Conservation (phyloP, 2,888 invertebrate species). For the Heteromyza rotundicornis region DNA sequence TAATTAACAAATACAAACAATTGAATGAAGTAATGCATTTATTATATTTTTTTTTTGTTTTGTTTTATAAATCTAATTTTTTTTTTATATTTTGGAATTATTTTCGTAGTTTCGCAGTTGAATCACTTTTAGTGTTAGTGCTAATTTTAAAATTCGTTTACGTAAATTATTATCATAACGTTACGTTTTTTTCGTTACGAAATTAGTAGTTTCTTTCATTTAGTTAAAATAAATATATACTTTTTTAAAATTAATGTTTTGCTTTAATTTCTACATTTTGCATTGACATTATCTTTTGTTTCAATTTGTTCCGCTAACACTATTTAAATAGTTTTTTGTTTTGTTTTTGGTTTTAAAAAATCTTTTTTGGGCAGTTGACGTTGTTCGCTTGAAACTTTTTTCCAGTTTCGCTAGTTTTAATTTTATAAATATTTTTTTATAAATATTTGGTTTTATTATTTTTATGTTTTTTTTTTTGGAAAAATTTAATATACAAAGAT, state of each 20-base stretch:
- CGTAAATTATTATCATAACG: conserved; percentile 36
- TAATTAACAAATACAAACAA: not conserved
- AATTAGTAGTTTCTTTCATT: conserved; percentile 27
- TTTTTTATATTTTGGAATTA: not conserved
- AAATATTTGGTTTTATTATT: conserved; percentile 6
- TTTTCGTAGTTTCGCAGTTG: not conserved
- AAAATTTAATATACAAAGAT: conserved; percentile 31
- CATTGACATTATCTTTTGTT: conserved; percentile 1
- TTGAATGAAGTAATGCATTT: too few relatives aligned
- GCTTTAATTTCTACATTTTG: conserved; percentile 6
- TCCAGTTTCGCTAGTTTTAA: conserved; percentile 19
- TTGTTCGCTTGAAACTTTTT: conserved; percentile 31
- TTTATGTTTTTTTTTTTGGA: conserved; percentile 14
- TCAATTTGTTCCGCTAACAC: conserved; percentile 14
- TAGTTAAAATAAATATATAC: conserved; percentile 10
- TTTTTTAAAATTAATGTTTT: conserved; percentile 16
- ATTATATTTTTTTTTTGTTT: too few relatives aligned
- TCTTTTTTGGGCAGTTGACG: conserved; percentile 42
- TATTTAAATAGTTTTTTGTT: conserved; percentile 27
- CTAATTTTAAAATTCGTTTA: conserved; percentile 36
- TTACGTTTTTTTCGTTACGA: conserved; percentile 34
- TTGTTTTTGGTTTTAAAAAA: conserved; percentile 29
- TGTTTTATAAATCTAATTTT: too few relatives aligned
- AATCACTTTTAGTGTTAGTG: not conserved
- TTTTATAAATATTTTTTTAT: conserved; percentile 9